These are phyloP conservation scores for Chironomus tepperi DNA, from an alignment of 1,140 invertebrate species.

Conservation along the genomic window DNA sequence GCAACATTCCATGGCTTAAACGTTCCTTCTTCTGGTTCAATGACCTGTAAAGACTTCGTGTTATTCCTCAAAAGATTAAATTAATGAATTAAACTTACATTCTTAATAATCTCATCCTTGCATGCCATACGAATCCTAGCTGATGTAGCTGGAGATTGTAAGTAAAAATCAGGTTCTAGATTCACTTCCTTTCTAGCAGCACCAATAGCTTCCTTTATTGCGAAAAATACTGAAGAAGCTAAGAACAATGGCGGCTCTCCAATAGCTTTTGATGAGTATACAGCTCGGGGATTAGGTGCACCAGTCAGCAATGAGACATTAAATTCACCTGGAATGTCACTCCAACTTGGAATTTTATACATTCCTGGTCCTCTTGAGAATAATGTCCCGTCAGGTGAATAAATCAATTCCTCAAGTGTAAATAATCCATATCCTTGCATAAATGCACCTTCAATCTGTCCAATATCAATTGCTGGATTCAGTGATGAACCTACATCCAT, in stretches of 20 bases:
- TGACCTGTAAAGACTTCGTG: conserved; percentile 39
- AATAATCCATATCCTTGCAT: conserved; percentile 89
- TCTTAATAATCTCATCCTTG: conserved; percentile 68
- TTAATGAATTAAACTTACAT: conserved; percentile 45
- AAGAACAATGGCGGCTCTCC: conserved; percentile 92
- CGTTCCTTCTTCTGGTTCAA: conserved; percentile 40
- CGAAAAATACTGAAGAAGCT: conserved; percentile 78
- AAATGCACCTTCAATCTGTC: conserved; percentile 91
- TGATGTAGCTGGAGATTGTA: conserved; percentile 82
- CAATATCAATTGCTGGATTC: conserved; percentile 93
- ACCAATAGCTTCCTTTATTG: conserved; percentile 80
- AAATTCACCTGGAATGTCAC: conserved; percentile 83
- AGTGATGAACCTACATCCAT: conserved; percentile 89
- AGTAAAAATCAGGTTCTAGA: conserved; percentile 49
- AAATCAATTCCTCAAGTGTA: conserved; percentile 81
- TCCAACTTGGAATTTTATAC: conserved; percentile 88
- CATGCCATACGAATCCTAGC: conserved; percentile 86
- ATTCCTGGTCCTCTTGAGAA: conserved; percentile 81
- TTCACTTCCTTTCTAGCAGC: conserved; percentile 64
- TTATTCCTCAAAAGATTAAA: neutral
- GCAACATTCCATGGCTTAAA: conserved; percentile 54
- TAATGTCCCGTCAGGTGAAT: conserved; percentile 70
- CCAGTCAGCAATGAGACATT: conserved; percentile 87
- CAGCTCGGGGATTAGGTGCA: conserved; percentile 75
- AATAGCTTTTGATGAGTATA: conserved; percentile 95